Conservation (phyloP, 2,888 invertebrate genomes). For the Meandrusa payeni region DNA sequence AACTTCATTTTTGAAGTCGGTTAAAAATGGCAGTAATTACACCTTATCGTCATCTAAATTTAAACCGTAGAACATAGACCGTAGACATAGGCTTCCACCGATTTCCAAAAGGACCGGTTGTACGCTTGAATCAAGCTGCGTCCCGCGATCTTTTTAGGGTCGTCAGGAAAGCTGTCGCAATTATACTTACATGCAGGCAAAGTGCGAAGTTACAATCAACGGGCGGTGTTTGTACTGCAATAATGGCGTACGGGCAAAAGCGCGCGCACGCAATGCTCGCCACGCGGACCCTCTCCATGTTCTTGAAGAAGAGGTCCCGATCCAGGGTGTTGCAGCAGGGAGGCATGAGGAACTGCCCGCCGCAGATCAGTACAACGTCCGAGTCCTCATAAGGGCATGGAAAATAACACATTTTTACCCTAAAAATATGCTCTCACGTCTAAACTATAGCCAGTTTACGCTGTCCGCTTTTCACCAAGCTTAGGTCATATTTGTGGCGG, state of each 20-base stretch:
- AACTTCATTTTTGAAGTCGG: too few relatives aligned
- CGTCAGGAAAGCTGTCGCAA: conserved; percentile 35
- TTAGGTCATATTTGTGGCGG: too few relatives aligned
- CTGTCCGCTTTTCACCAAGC: too few relatives aligned
- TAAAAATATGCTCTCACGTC: too few relatives aligned
- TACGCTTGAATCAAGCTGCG: too few relatives aligned
- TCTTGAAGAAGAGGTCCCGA: conserved; percentile 60
- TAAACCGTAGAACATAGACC: too few relatives aligned
- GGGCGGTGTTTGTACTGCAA: conserved; percentile 68
- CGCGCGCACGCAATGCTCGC: conserved; percentile 51
- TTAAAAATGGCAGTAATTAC: too few relatives aligned
- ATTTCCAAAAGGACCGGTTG: too few relatives aligned
- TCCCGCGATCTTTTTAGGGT: conserved; percentile 54
- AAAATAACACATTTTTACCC: too few relatives aligned
- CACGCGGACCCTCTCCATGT: conserved; percentile 60
- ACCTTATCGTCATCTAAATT: too few relatives aligned
- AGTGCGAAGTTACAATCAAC: conserved; percentile 67
- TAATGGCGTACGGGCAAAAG: conserved; percentile 60
- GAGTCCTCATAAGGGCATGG: conserved; percentile 45
- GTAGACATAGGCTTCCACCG: too few relatives aligned
- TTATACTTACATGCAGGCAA: conserved; percentile 53
- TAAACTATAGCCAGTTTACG: too few relatives aligned
- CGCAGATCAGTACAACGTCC: conserved; percentile 69
- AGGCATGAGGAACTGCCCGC: conserved; percentile 54
- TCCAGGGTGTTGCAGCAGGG: conserved; percentile 56